Conservation (phyloP, 1,140 invertebrate genomes). For the Cotesia glomerata region DNA sequence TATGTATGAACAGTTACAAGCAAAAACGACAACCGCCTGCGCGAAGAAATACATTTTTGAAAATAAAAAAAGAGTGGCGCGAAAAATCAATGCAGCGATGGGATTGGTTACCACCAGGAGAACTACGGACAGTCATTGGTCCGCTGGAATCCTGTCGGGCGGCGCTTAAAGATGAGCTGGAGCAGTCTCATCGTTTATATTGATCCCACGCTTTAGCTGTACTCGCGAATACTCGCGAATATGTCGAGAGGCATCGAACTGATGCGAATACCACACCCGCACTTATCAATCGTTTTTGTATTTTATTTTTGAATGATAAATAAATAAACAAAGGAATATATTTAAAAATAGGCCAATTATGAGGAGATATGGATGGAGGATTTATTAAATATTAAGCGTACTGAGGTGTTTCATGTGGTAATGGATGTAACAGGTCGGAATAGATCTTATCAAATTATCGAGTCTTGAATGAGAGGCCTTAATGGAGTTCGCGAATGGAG, state of each 20-base stretch:
- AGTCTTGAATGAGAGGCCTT: background rate
- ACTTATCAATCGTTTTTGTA: background rate
- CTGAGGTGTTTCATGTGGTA: no score
- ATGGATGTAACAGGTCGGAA: background rate
- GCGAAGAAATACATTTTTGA: slow-evolving; percentile 59
- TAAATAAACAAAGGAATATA: background rate
- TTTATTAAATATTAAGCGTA: no score
- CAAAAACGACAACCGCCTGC: background rate
- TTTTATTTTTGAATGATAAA: background rate
- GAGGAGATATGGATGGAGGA: no score
- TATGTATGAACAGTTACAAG: no score
- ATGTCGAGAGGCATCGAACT: slow-evolving; percentile 34
- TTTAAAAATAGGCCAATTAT: background rate
- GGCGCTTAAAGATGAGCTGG: slow-evolving; percentile 64
- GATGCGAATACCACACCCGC: slow-evolving; percentile 25
- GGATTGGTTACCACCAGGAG: slow-evolving; percentile 45
- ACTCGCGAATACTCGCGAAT: slow-evolving; percentile 16
- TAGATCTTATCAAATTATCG: slow-evolving; percentile 1
- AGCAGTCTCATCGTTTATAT: slow-evolving; percentile 64
- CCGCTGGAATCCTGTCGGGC: slow-evolving; percentile 36
- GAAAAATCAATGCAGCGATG: slow-evolving; percentile 57
- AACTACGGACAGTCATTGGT: slow-evolving; percentile 37
- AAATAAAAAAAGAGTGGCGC: slow-evolving; percentile 35
- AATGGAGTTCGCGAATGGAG: background rate
- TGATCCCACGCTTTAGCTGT: slow-evolving; percentile 52